phyloP scores from a whole-genome alignment of 2,888 invertebrate species.

The Andrena dorsata region DNA sequence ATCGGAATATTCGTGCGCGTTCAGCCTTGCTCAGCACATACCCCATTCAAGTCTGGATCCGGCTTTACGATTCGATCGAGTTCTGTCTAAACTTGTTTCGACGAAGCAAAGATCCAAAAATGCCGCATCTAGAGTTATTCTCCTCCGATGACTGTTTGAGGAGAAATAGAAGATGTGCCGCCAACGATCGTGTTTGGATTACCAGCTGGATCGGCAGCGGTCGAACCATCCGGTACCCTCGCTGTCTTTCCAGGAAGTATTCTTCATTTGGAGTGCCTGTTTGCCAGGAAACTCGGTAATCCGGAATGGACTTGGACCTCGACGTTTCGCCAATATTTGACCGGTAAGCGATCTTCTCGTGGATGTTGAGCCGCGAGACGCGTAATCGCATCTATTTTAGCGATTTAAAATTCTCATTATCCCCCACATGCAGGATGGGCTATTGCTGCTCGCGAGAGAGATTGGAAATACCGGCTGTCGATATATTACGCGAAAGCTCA shows the following conservation, averaged over 20 bases:
- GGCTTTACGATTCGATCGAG: too few species aligned
- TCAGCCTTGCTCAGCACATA: too few species aligned
- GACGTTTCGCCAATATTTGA: slow-evolving; percentile 91
- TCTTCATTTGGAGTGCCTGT: slow-evolving; percentile 93
- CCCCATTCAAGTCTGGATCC: too few species aligned
- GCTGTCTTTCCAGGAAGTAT: slow-evolving; percentile 93
- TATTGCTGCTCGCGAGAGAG: slow-evolving; percentile 90
- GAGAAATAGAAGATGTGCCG: slow-evolving; percentile 90
- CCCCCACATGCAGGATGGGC: slow-evolving; percentile 89
- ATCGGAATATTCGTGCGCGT: too few species aligned
- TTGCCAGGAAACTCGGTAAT: slow-evolving; percentile 90
- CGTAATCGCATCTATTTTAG: neutral
- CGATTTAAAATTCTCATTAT: slow-evolving; percentile 4
- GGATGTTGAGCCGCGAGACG: neutral
- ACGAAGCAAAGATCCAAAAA: neutral
- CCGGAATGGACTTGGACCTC: slow-evolving; percentile 97
- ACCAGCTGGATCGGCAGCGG: slow-evolving; percentile 92
- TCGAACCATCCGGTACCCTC: slow-evolving; percentile 92
- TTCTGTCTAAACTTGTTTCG: too few species aligned
- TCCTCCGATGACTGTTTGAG: slow-evolving; percentile 69
- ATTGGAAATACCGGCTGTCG: slow-evolving; percentile 93
- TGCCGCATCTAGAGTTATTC: slow-evolving; percentile 11
- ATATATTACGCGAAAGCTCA: slow-evolving; percentile 93
- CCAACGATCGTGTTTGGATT: slow-evolving; percentile 92
- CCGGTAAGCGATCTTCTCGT: slow-evolving; percentile 87